Conservation (phyloP, 2,113 vertebrate species). For the Electrona antarctica region DNA sequence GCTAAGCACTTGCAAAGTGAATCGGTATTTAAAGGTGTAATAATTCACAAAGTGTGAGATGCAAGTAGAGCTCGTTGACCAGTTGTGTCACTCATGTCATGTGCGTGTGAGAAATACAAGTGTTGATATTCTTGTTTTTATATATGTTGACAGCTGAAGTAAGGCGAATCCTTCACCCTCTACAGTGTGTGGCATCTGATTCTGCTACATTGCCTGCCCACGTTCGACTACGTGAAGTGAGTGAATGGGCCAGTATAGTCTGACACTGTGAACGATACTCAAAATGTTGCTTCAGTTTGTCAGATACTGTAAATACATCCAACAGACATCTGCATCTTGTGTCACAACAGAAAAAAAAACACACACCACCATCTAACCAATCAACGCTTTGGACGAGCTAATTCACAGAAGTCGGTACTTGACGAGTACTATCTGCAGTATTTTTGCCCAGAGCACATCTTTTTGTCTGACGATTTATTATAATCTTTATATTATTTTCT, state of each 20-base stretch:
- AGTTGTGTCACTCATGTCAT: constrained; percentile 43
- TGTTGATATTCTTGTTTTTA: constrained; percentile 48
- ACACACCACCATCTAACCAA: constrained; percentile 76
- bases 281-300: constrained; percentile 42
- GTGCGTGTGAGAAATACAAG: constrained; percentile 44
- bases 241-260: constrained; percentile 52
- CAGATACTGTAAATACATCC: constrained; percentile 54
- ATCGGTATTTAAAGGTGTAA: constrained; percentile 48
- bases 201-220: constrained; percentile 81
- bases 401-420: constrained; percentile 78
- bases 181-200: constrained; percentile 65
- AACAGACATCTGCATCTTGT: constrained; percentile 70
- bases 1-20: constrained; percentile 55
- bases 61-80: constrained; percentile 47
- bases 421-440: constrained; percentile 63
- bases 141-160: constrained; percentile 51
- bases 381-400: constrained; percentile 71
- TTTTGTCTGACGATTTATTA: constrained; percentile 63
- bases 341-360: constrained; percentile 73
- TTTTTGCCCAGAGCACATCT: constrained; percentile 72
- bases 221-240: constrained; percentile 37
- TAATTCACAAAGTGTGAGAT: constrained; percentile 52
- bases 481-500: constrained; percentile 58
- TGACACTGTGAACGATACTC: constrained; percentile 56
- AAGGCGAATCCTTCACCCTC: constrained; percentile 48